Base-by-base conservation (phyloP, 2,797 vertebrate genomes). In the Clarias fuscus region DNA sequence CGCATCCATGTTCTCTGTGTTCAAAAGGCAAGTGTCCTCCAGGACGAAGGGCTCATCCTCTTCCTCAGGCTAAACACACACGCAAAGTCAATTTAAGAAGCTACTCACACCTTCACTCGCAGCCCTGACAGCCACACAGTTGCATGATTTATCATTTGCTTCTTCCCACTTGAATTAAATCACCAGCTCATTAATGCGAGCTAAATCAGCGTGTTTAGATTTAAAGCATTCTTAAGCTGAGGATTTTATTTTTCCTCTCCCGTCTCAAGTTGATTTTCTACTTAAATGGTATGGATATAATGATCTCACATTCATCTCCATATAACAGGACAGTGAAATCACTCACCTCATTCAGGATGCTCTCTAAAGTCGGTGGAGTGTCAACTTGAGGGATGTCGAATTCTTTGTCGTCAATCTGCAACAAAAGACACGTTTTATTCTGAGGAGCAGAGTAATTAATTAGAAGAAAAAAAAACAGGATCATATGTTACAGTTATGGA, bases 301-400 rank as follows among this genome's bases (percentile, higher is more conserved):
- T n/a, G 1, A n/a, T 48, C 27, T 65, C 15, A 10, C 15, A 18
- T 10, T 40, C 20, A 40, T 4, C 0, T 22, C 3, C 2, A 20
- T 7, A 13, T 61, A 5, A 22, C 73, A n/a, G 33, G 15, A 2
- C 18, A n/a, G 59, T 2, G 17, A 64, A n/a, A 27, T 10, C 59
- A 87, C 94, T 91, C 87, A 98, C 98, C 96, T 99, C 98, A 83
- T 97, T 99, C 5, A 99, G 93, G 91, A 99, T 99, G 94, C 98
- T 99, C 92, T 99, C 98, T 90, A 99, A 92, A 0, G 98, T 99
- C 37, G 98, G 98, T 71, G 98, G 98, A 0, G 98, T 99, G 92
- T 99, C 98, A 84, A 99, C 98, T 92, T 99, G 98, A 90, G 98
- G 98, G 92, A 99, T 99, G 92, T 99, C 98, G 58, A 99, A 99